phyloP scores from a whole-genome alignment of 2,797 vertebrate genomes.

The Bradypodion pumilum region DNA sequence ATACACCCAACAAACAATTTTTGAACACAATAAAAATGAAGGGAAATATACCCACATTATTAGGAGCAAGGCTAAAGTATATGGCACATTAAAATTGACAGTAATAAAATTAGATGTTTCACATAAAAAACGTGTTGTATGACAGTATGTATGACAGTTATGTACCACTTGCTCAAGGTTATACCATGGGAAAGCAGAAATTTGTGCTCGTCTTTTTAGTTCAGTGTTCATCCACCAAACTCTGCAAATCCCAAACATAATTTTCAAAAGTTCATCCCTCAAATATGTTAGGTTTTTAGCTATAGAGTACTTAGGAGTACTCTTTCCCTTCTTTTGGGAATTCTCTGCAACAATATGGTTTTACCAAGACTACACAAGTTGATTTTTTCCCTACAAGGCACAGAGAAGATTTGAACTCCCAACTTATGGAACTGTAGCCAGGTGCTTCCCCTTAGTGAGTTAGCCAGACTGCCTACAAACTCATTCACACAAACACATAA shows the following conservation, averaged over 20 bases:
- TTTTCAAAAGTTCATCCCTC: too few species aligned
- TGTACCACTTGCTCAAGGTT: background rate
- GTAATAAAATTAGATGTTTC: background rate
- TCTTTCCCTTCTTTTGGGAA: too few species aligned
- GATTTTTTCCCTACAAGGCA: too few species aligned
- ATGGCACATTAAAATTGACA: background rate
- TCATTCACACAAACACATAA: too few species aligned
- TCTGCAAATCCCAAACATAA: background rate
- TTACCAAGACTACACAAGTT: too few species aligned
- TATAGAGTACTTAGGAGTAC: too few species aligned
- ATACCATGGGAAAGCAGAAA: background rate
- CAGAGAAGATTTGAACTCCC: too few species aligned
- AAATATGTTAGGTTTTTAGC: too few species aligned
- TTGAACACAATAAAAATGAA: background rate
- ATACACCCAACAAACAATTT: background rate
- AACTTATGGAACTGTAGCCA: too few species aligned
- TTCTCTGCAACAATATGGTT: too few species aligned
- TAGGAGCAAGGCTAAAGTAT: background rate
- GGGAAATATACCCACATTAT: background rate
- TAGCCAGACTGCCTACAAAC: too few species aligned
- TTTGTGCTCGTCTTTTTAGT: background rate
- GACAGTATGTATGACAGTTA: background rate
- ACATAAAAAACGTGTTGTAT: background rate
- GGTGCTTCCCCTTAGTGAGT: too few species aligned
- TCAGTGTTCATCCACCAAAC: background rate